These are phyloP conservation scores for Otis tarda DNA, from an alignment of 2,113 vertebrate genomes.

Conservation along the genomic window DNA sequence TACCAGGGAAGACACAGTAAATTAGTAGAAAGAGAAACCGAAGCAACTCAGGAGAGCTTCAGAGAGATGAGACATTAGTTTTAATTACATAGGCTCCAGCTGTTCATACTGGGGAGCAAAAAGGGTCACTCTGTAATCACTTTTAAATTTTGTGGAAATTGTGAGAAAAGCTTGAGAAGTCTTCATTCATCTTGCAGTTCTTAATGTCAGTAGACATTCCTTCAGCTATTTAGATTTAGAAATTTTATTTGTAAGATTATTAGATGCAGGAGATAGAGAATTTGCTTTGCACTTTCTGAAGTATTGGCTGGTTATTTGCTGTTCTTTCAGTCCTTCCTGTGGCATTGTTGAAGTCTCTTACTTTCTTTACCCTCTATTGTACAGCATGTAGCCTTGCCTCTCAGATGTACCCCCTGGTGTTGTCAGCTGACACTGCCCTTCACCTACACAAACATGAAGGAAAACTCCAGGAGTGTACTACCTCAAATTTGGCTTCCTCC, in stretches of 20 bases:
- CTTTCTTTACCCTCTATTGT: neutral
- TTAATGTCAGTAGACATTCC: neutral
- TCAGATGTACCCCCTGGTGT: neutral
- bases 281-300: neutral
- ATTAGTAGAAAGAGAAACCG: neutral
- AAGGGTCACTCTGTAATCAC: neutral
- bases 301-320: neutral
- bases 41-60: neutral
- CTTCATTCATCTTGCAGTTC: neutral
- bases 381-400: accelerated
- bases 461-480: neutral
- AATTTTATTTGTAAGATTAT: neutral
- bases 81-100: neutral
- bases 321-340: neutral
- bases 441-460: neutral
- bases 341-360: neutral
- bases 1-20: neutral
- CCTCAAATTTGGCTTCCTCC: neutral
- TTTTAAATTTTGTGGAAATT: neutral
- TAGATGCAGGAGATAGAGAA: neutral
- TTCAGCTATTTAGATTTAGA: neutral
- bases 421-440: neutral
- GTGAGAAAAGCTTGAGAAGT: neutral
- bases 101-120: neutral
- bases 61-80: neutral